phyloP scores from a whole-genome alignment of 2,888 invertebrate species.

The Drosophila lutescens region DNA sequence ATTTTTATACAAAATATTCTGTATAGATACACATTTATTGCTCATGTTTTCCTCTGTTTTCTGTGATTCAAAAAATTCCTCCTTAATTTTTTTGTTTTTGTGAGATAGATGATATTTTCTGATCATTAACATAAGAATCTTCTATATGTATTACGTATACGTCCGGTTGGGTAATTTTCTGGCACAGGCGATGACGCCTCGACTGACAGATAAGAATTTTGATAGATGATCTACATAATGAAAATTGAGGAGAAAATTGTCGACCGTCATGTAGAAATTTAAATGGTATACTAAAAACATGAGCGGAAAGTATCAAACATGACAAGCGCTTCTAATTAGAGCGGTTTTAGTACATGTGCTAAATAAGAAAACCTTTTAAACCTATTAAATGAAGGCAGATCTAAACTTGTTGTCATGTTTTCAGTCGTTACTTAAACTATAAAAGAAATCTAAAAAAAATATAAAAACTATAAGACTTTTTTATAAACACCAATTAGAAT shows the following conservation, averaged over 20 bases:
- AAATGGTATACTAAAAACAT: neutral
- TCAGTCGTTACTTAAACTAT: too few species aligned
- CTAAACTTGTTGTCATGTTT: too few species aligned
- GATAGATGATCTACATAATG: slow-evolving; percentile 33
- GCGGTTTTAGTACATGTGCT: neutral
- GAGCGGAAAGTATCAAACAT: neutral
- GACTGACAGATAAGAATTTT: slow-evolving; percentile 31
- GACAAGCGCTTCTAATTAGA: neutral
- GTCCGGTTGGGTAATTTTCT: slow-evolving; percentile 65
- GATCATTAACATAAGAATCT: slow-evolving; percentile 35
- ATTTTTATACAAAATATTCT: slow-evolving; percentile 68
- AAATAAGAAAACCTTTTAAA: neutral
- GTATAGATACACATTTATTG: slow-evolving; percentile 67
- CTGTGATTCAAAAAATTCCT: slow-evolving; percentile 42
- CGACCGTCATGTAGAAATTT: neutral
- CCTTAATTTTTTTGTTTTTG: slow-evolving; percentile 38
- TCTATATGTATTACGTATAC: slow-evolving; percentile 46
- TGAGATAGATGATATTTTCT: slow-evolving; percentile 25
- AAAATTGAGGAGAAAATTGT: slow-evolving; percentile 10
- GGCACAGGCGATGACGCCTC: slow-evolving; percentile 39
- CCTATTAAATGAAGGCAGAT: too few species aligned
- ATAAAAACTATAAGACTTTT: too few species aligned
- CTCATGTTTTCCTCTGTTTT: slow-evolving; percentile 48
- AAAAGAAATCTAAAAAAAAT: too few species aligned
- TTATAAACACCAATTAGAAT: neutral